phyloP scores from a whole-genome alignment of 2,888 invertebrate species.

The Mechanitis messenoides region DNA sequence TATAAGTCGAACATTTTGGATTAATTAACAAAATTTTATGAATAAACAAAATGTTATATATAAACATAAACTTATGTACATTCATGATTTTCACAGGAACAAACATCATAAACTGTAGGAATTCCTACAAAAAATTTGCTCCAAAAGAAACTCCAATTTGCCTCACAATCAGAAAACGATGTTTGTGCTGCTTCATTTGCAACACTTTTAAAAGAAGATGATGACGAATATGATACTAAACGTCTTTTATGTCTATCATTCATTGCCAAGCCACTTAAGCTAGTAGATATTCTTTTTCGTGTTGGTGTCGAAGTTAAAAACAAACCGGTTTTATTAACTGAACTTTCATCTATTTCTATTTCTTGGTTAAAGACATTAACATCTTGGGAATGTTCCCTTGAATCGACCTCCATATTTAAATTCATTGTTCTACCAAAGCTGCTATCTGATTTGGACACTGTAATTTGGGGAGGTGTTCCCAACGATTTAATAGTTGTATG shows the following conservation, averaged over 20 bases:
- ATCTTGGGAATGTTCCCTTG: background rate
- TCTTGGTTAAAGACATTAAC: background rate
- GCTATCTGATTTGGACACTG: background rate
- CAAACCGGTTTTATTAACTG: background rate
- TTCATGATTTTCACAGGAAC: slow-evolving; percentile 13
- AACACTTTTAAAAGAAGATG: background rate
- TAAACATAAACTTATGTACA: no score
- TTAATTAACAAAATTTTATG: background rate
- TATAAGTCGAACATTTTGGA: background rate
- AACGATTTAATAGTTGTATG: background rate
- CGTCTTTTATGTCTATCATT: slow-evolving; percentile 6
- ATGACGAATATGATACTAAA: slow-evolving; percentile 1
- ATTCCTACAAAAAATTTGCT: slow-evolving; percentile 13
- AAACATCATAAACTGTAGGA: slow-evolving; percentile 14
- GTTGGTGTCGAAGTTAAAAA: slow-evolving; percentile 10
- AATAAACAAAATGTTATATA: background rate
- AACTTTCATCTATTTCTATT: background rate
- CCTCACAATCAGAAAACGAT: slow-evolving; percentile 13
- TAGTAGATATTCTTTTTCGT: slow-evolving; percentile 5
- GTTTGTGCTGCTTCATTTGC: slow-evolving; percentile 3
- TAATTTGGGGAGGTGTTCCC: slow-evolving; percentile 4
- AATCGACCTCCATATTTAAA: background rate
- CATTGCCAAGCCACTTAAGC: background rate
- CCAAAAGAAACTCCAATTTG: slow-evolving; percentile 10
- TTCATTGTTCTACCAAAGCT: background rate